phyloP scores from a whole-genome alignment of 2,113 vertebrate species.

The Caranx melampygus region DNA sequence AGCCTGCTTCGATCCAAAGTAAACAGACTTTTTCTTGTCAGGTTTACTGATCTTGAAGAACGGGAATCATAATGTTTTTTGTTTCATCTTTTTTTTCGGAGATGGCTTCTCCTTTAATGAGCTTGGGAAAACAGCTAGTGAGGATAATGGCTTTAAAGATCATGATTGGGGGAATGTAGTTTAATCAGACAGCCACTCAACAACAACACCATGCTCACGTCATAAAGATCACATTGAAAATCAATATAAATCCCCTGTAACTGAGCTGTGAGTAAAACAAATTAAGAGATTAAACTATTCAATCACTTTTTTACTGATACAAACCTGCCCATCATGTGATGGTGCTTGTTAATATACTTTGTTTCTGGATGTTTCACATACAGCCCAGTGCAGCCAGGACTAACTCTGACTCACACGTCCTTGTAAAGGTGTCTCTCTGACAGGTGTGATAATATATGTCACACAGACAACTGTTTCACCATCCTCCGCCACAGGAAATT shows the following conservation, averaged over 20 bases:
- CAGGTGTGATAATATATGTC: slow-evolving; percentile 50
- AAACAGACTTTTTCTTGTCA: slow-evolving; percentile 54
- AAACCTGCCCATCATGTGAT: neutral
- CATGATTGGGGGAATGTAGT: neutral
- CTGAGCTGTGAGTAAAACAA: neutral
- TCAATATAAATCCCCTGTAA: neutral
- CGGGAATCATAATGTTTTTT: slow-evolving; percentile 28
- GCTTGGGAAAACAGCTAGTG: slow-evolving; percentile 38
- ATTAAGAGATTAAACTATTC: neutral
- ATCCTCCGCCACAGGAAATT: slow-evolving; percentile 33
- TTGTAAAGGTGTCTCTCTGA: slow-evolving; percentile 26
- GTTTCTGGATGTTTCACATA: neutral
- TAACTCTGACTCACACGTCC: slow-evolving; percentile 51
- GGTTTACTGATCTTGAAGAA: slow-evolving; percentile 42
- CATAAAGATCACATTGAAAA: neutral
- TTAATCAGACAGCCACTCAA: neutral
- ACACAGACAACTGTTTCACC: slow-evolving; percentile 14
- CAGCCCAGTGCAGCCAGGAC: neutral
- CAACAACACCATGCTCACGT: neutral
- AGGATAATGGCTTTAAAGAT: slow-evolving; percentile 8
- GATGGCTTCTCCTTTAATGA: slow-evolving; percentile 11
- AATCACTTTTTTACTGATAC: neutral
- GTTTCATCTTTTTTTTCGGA: slow-evolving; percentile 7
- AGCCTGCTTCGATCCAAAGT: slow-evolving; percentile 39
- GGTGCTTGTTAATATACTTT: no score